Percentiles rank a stretch among this genome's conserved stretches.
phyloP scores from a whole-genome alignment of 2,797 vertebrate species.

The Molossus molossus region DNA sequence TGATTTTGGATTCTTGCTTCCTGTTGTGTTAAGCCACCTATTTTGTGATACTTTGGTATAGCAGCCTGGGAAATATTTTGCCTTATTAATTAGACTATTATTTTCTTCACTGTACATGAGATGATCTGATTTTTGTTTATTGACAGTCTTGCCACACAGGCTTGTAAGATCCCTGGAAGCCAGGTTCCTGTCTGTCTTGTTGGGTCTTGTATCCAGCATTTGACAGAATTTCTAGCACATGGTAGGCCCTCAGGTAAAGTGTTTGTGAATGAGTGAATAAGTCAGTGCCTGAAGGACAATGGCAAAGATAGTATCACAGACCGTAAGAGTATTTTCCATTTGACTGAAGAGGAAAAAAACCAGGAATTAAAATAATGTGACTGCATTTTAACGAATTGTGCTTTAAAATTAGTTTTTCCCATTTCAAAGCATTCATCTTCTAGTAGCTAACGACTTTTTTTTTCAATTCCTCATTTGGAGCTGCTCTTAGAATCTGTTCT shows the following conservation, averaged over 20 bases:
- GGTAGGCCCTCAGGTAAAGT: neutral
- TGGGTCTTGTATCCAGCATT: neutral
- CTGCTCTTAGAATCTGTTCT: neutral
- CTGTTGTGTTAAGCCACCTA: neutral
- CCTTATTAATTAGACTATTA: neutral
- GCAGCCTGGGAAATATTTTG: neutral
- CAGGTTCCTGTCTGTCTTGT: neutral
- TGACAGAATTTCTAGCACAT: neutral
- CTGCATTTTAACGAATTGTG: constrained; percentile 38
- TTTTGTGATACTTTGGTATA: neutral
- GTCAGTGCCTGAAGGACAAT: neutral
- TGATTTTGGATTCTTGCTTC: neutral
- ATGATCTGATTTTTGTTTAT: neutral
- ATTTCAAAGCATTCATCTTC: neutral
- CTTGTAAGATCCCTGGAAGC: neutral
- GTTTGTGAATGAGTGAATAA: neutral
- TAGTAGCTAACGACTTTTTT: neutral
- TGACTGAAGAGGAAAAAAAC: neutral
- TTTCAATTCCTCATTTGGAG: constrained; percentile 18
- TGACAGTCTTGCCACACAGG: constrained; percentile 25
- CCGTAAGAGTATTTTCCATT: neutral
- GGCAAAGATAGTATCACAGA: neutral
- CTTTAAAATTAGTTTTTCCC: neutral
- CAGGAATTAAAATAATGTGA: constrained; percentile 20
- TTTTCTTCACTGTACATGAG: neutral